Evolutionary conservation across 2,113 vertebrate genomes (phyloP).

Genomic region (Psephotus haematonotus): DNA sequence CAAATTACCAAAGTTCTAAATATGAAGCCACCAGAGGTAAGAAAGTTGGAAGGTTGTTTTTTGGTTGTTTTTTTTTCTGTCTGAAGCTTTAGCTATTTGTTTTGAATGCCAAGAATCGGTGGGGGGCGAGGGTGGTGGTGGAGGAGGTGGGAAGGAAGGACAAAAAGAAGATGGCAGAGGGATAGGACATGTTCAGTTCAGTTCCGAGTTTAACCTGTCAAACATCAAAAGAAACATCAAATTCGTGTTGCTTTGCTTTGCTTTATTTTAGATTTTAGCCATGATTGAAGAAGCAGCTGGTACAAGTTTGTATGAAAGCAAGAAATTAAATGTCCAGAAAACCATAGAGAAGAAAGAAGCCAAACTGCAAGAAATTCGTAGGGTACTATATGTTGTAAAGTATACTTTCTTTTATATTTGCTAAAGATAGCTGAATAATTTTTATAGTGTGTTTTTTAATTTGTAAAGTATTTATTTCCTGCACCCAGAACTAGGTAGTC

Average conservation of each 20-base stretch:
- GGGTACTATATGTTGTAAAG: slow-evolving; percentile 67
- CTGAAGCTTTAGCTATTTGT: background rate
- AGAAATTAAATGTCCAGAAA: slow-evolving; percentile 89
- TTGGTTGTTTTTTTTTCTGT: background rate
- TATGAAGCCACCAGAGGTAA: slow-evolving; percentile 98
- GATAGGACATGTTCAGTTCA: background rate
- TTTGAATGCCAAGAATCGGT: background rate
- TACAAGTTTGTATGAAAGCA: slow-evolving; percentile 95
- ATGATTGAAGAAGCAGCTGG: slow-evolving; percentile 98
- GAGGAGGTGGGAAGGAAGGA: background rate
- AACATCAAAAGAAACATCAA: fast-evolving
- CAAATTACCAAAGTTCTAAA: slow-evolving; percentile 96
- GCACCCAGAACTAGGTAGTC: background rate
- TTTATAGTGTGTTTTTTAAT: background rate
- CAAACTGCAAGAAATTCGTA: slow-evolving; percentile 89
- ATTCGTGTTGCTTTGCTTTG: background rate
- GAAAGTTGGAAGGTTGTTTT: background rate
- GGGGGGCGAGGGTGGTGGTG: no score
- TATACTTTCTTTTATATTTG: background rate
- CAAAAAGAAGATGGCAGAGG: background rate
- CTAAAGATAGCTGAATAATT: background rate
- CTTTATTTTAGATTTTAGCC: slow-evolving; percentile 84
- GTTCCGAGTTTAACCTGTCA: background rate
- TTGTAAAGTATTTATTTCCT: background rate
- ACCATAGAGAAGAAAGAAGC: slow-evolving; percentile 95